These are phyloP conservation scores for Clupea harengus DNA, from an alignment of 2,113 vertebrate genomes.

Conservation along the genomic window DNA sequence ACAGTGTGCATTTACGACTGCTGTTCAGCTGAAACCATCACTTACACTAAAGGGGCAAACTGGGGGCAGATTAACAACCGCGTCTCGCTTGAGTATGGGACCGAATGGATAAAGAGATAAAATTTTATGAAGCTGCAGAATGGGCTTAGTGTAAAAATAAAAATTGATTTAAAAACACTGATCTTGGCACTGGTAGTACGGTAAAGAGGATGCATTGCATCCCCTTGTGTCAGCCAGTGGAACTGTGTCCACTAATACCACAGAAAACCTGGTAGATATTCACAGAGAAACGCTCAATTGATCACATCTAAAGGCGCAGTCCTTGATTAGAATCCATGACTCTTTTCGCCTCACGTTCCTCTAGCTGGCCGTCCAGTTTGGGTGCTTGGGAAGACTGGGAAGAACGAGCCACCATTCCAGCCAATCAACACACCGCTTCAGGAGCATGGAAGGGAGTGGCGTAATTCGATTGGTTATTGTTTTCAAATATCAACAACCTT, in stretches of 20 bases:
- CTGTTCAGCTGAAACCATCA: not conserved
- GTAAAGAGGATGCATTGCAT: conserved; percentile 17
- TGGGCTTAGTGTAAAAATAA: not conserved
- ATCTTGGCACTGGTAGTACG: not conserved
- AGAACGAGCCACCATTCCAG: not conserved
- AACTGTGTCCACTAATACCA: not conserved
- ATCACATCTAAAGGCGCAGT: not conserved
- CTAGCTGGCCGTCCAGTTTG: not conserved
- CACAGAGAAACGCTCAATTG: not conserved
- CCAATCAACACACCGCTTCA: not conserved
- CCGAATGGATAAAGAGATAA: not conserved
- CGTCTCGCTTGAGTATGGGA: not conserved
- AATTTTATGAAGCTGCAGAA: not conserved
- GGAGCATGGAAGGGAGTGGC: not conserved
- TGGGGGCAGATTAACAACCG: not conserved
- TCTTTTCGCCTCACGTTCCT: too few relatives aligned
- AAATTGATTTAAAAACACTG: not conserved
- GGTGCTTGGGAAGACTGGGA: not conserved
- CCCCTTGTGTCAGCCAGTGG: conserved; percentile 31
- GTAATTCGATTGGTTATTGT: not conserved
- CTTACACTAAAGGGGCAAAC: not conserved
- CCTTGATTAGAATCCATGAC: too few relatives aligned
- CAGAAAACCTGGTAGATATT: not conserved
- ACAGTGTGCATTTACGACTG: not conserved
- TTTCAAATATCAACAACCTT: not conserved